Conservation (phyloP, 2,888 invertebrate species). For the Cosmia pyralina region DNA sequence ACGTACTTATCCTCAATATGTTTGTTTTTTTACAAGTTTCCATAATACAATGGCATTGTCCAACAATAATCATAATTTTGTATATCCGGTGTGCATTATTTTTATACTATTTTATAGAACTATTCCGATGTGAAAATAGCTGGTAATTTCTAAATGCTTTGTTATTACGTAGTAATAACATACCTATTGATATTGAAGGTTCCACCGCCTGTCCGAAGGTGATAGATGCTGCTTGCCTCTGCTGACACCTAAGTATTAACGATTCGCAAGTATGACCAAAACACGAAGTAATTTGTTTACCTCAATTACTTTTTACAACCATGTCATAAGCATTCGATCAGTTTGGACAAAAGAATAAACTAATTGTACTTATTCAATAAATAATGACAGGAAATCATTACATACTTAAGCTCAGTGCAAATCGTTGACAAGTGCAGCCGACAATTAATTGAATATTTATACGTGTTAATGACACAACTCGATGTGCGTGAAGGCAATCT, state of each 20-base stretch:
- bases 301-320: constrained; percentile 20
- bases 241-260: constrained; percentile 8
- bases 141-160: constrained; percentile 16
- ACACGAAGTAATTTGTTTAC: constrained; percentile 13
- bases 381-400: constrained; percentile 47
- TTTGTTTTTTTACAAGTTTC: constrained; percentile 12
- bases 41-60: constrained; percentile 16
- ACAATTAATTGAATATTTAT: constrained; percentile 54
- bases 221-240: not conserved
- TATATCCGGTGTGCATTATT: constrained; percentile 6
- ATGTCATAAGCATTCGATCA: constrained; percentile 31
- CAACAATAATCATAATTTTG: constrained; percentile 24
- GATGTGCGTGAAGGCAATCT: constrained; percentile 47
- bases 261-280: constrained; percentile 8
- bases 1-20: constrained; percentile 3
- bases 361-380: constrained; percentile 21
- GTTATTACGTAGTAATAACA: not conserved
- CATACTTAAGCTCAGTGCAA: constrained; percentile 26
- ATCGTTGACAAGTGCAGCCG: constrained; percentile 42
- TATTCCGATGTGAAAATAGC: constrained; percentile 12
- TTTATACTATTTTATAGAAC: constrained; percentile 14
- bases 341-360: constrained; percentile 16
- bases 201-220: not conserved
- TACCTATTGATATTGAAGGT: constrained; percentile 7
- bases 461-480: constrained; percentile 51